These are phyloP conservation scores for Phoebastria nigripes DNA, from an alignment of 2,797 vertebrate species.

Conservation along the genomic window DNA sequence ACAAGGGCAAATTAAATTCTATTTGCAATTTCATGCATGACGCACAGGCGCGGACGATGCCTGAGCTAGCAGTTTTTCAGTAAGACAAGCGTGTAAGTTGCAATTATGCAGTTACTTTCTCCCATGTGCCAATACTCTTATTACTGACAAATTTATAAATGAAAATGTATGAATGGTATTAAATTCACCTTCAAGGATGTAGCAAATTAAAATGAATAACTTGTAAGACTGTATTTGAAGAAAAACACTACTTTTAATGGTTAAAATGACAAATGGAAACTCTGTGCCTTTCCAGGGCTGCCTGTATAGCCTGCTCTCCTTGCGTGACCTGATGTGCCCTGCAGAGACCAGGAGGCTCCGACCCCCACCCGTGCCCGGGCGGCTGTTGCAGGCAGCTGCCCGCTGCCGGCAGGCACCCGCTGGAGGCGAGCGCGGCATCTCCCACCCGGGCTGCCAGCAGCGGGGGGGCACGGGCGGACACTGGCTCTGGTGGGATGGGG, in stretches of 20 bases:
- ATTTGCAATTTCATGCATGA: constrained; percentile 84
- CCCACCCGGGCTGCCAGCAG: neutral
- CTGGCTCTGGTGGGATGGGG: fast-evolving
- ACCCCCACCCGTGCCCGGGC: fast-evolving
- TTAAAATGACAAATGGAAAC: neutral
- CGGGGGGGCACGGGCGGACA: neutral
- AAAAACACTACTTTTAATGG: neutral
- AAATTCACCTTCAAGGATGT: constrained; percentile 72
- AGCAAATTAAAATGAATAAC: constrained; percentile 57
- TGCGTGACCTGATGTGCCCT: neutral
- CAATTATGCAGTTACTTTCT: constrained; percentile 76
- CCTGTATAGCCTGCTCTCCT: neutral
- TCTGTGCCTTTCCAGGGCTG: neutral
- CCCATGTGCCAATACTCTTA: constrained; percentile 66
- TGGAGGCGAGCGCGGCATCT: neutral
- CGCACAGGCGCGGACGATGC: constrained; percentile 35
- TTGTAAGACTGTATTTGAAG: neutral
- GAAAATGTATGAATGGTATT: constrained; percentile 70
- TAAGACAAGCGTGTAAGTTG: constrained; percentile 78
- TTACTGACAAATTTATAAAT: constrained; percentile 73
- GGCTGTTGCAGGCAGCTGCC: neutral
- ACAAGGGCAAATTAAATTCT: constrained; percentile 81
- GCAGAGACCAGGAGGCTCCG: neutral
- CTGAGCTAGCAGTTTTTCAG: constrained; percentile 79
- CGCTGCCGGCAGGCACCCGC: neutral